phyloP scores from a whole-genome alignment of 2,888 invertebrate genomes.

The Drosophila borborema region DNA sequence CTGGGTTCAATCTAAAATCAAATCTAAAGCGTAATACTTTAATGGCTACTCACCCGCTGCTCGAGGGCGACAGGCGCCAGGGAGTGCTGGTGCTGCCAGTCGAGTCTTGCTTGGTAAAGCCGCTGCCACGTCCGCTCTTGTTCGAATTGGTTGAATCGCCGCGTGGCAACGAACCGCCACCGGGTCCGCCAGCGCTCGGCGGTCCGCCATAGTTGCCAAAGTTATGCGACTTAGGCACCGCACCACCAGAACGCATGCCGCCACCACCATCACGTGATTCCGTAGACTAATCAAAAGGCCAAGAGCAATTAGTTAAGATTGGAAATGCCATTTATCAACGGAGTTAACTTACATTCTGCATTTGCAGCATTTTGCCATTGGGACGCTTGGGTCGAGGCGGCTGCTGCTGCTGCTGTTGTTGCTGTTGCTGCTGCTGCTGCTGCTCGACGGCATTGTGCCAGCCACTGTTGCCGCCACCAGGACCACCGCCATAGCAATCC shows the following conservation, averaged over 20 bases:
- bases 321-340: neutral
- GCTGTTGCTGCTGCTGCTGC: slow-evolving; percentile 61
- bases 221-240: slow-evolving; percentile 93
- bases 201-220: slow-evolving; percentile 92
- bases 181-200: slow-evolving; percentile 86
- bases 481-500: slow-evolving; percentile 60
- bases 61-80: slow-evolving; percentile 85
- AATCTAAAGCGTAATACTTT: neutral
- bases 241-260: slow-evolving; percentile 83
- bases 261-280: slow-evolving; percentile 82
- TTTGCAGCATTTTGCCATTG: slow-evolving; percentile 84
- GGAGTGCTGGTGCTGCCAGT: slow-evolving; percentile 82
- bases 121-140: slow-evolving; percentile 88
- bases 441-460: slow-evolving; percentile 74
- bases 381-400: slow-evolving; percentile 77
- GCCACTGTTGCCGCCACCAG: slow-evolving; percentile 48
- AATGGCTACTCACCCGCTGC: slow-evolving; percentile 84
- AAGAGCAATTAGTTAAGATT: neutral
- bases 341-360: slow-evolving; percentile 76
- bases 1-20: slow-evolving; percentile 37
- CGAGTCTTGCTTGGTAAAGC: slow-evolving; percentile 90
- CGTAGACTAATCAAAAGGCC: slow-evolving; percentile 60
- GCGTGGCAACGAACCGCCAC: slow-evolving; percentile 85
- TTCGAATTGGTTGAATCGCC: slow-evolving; percentile 89
- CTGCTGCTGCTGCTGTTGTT: slow-evolving; percentile 60